phyloP scores from a whole-genome alignment of 2,113 vertebrate genomes.

The Coracopsis vasa region DNA sequence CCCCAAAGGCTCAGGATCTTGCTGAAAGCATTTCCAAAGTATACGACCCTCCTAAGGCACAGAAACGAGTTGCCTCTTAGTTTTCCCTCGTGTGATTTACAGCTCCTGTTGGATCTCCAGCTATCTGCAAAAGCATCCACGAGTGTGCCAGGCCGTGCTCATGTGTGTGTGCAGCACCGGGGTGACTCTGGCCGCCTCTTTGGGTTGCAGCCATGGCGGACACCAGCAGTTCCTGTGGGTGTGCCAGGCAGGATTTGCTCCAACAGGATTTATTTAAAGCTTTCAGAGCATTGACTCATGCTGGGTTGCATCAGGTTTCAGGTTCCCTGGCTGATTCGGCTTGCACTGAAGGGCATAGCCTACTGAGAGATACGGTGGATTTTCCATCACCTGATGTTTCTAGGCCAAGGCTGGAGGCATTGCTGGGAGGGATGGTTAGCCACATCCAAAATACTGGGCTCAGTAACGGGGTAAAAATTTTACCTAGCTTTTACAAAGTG shows the following conservation, averaged over 20 bases:
- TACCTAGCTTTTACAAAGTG: background rate
- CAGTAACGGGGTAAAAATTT: fast-evolving
- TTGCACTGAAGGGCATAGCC: background rate
- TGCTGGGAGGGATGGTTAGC: background rate
- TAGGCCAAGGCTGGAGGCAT: background rate
- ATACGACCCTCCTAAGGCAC: background rate
- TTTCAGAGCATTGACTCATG: background rate
- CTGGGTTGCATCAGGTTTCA: background rate
- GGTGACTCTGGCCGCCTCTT: background rate
- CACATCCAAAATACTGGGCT: background rate
- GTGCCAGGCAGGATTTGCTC: background rate
- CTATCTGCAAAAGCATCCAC: background rate
- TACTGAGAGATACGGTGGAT: background rate
- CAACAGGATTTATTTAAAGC: fast-evolving
- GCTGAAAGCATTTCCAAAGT: background rate
- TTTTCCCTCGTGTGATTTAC: background rate
- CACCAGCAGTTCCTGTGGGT: background rate
- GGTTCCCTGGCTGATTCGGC: background rate
- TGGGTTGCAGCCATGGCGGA: fast-evolving
- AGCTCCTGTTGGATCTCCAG: background rate
- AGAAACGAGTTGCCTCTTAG: background rate
- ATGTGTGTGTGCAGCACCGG: fast-evolving
- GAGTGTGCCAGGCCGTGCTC: fast-evolving
- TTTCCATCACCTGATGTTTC: background rate
- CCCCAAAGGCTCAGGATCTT: background rate